These are phyloP conservation scores for Netelia inedita DNA, from an alignment of 2,888 invertebrate genomes.

Conservation along the genomic window DNA sequence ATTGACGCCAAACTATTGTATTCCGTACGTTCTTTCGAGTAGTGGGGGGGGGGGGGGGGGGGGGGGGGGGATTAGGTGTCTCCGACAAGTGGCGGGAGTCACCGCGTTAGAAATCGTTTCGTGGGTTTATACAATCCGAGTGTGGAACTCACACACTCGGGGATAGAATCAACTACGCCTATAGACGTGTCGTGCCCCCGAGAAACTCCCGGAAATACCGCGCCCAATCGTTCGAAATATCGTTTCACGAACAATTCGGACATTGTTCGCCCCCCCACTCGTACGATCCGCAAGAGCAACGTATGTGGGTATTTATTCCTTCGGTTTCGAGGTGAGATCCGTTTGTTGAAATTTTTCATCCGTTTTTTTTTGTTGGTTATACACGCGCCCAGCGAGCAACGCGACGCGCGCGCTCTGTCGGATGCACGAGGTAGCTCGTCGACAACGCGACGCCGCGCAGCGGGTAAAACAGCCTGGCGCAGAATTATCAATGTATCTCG, in stretches of 20 bases:
- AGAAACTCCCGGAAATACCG: slow-evolving; percentile 83
- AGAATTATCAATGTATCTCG: too few species aligned
- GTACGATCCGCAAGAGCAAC: slow-evolving; percentile 34
- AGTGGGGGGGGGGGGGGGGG: too few species aligned
- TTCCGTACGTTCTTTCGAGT: too few species aligned
- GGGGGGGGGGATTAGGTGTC: background rate
- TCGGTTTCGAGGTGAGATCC: slow-evolving; percentile 13
- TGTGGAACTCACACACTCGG: slow-evolving; percentile 23
- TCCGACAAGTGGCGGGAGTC: background rate
- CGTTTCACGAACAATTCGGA: slow-evolving; percentile 72
- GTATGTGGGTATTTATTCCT: slow-evolving; percentile 5
- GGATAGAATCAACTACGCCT: slow-evolving; percentile 72
- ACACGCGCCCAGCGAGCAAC: background rate
- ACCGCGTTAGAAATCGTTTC: background rate
- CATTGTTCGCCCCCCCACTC: slow-evolving; percentile 70
- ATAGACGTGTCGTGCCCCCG: slow-evolving; percentile 75
- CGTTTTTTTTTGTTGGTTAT: slow-evolving; percentile 21
- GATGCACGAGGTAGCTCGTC: too few species aligned
- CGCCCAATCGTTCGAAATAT: slow-evolving; percentile 79
- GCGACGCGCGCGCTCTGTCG: too few species aligned
- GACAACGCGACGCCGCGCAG: too few species aligned
- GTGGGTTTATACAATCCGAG: slow-evolving; percentile 24
- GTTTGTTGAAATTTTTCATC: background rate
- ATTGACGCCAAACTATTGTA: too few species aligned
- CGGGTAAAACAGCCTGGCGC: too few species aligned